phyloP scores from a whole-genome alignment of 1,140 invertebrate genomes.

The Brachionus angularis region DNA sequence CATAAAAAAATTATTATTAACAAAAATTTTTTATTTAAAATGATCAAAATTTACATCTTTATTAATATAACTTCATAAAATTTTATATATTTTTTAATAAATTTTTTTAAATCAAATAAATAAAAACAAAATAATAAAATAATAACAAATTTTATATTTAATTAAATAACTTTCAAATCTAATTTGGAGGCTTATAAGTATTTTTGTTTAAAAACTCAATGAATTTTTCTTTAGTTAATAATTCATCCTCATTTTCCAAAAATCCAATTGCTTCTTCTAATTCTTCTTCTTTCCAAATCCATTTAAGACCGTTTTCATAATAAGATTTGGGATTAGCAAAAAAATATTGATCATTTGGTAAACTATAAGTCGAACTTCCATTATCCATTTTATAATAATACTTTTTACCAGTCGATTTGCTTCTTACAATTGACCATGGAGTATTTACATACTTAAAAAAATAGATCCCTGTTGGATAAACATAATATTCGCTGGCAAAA shows the following conservation, averaged over 20 bases:
- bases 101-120: no score
- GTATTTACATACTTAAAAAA: constrained; percentile 21
- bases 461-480: constrained; percentile 29
- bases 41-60: no score
- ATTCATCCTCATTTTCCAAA: neutral
- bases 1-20: no score
- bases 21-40: no score
- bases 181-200: no score
- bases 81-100: no score
- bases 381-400: constrained; percentile 20
- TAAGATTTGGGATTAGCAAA: constrained; percentile 25
- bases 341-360: constrained; percentile 27
- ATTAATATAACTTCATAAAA: no score
- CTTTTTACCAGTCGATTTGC: constrained; percentile 17
- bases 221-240: constrained; percentile 22
- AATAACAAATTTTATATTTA: no score
- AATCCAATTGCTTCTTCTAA: neutral
- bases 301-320: constrained; percentile 31
- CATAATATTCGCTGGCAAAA: constrained; percentile 28
- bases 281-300: constrained; percentile 33
- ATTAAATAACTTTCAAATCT: no score
- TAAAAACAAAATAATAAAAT: no score
- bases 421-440: constrained; percentile 35
- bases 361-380: neutral
- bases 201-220: constrained; percentile 29